Evolutionary conservation across 2,888 invertebrate species (phyloP), one percentile per base, ranked within the genome.

Genomic region (Hydropsyche betteni): DNA sequence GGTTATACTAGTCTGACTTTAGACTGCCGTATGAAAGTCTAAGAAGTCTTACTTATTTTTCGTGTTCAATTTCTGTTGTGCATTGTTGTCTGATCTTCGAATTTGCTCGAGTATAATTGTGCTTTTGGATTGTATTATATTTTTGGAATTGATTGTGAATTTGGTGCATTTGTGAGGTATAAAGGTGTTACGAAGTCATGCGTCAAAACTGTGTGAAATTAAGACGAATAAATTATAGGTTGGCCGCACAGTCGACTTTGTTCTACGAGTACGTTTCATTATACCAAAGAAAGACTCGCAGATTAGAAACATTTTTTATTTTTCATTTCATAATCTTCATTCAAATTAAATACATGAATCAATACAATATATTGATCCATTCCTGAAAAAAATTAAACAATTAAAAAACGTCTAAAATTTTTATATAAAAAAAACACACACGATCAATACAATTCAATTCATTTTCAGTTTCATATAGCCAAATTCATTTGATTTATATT

Each of bases 141-240:
- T 6, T 34, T 34, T 2, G 1, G 64, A 12, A 8, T 64, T 64
- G 5, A 64, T 64, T 64, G 1, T 12, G 5, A 64, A 64, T 64
- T 64, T 8, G 33, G 34, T 34, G 64, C 33, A 16, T 16, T 16
- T 64, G 61, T 12, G 33, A 14, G 33, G 16, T 64, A n/a, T 64
- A 24, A 24, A 64, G 24, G 16, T 24, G 33, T 34, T 64, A 2
- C 24, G 5, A 6, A 64, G 68, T 24, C 14, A 38, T 34, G 10
- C 58, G 1, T 70, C 61, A 51, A 51, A 74, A 68, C 74, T 55
- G 69, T 71, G 75, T 44, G 55, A 71, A 75, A 71, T 72, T 75
- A 75, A 75, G 71, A 64, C 75, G 53, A 52, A 75, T 61, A 75
- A 53, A 75, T 72, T 72, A 53, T 71, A 36, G 33, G 24, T 64